Evolutionary conservation across 2,888 invertebrate genomes (phyloP).

Genomic region (Drosophila cracens): DNA sequence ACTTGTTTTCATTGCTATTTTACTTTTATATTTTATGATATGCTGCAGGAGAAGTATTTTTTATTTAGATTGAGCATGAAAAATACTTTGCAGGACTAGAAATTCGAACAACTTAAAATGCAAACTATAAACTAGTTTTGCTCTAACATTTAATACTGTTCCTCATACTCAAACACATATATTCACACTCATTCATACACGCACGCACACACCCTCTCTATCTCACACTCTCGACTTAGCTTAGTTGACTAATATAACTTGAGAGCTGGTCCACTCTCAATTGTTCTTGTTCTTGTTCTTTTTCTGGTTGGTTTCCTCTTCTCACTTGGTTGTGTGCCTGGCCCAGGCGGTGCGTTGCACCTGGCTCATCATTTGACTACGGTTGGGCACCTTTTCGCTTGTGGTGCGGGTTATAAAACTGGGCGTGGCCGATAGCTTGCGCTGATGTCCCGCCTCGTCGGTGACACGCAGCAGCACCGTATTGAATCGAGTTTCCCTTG

Average conservation of each 20-base stretch:
- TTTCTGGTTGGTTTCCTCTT: not conserved
- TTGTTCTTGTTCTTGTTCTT: not conserved
- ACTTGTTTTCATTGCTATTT: conserved; percentile 37
- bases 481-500: conserved; percentile 76
- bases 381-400: conserved; percentile 93
- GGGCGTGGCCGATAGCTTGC: conserved; percentile 86
- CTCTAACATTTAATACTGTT: conserved; percentile 69
- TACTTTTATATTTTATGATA: conserved; percentile 42
- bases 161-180: conserved; percentile 28
- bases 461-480: conserved; percentile 87
- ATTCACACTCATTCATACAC: conserved; percentile 17
- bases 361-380: conserved; percentile 93
- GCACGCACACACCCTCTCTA: not conserved
- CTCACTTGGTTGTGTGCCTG: conserved; percentile 93
- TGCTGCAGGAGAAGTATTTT: conserved; percentile 43
- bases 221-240: conserved; percentile 2
- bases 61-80: conserved; percentile 18
- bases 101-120: conserved; percentile 43
- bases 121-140: conserved; percentile 46
- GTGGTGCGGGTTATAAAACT: conserved; percentile 91
- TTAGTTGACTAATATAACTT: conserved; percentile 39
- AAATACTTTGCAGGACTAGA: conserved; percentile 55
- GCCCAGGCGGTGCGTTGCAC: conserved; percentile 93
- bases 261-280: conserved; percentile 35
- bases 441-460: conserved; percentile 85